These are phyloP conservation scores for Oplegnathus fasciatus DNA, from an alignment of 2,113 vertebrate genomes.

Conservation along the genomic window DNA sequence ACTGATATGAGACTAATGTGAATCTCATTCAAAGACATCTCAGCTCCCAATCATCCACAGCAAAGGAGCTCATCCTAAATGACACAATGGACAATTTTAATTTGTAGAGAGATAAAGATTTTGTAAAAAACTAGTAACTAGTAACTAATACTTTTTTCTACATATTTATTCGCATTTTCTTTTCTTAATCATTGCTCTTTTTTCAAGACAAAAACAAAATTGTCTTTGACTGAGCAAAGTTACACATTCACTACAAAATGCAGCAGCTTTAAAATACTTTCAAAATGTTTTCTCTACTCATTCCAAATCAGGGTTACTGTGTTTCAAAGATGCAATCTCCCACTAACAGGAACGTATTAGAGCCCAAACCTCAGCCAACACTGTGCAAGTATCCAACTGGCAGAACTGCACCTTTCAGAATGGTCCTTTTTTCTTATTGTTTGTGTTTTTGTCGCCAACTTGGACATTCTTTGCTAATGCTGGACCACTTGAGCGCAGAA, in stretches of 20 bases:
- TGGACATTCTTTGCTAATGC: background rate
- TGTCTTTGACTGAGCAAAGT: background rate
- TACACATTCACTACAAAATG: background rate
- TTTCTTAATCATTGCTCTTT: background rate
- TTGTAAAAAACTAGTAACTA: background rate
- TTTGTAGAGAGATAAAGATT: too few relatives aligned
- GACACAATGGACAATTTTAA: background rate
- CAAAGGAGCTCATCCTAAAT: background rate
- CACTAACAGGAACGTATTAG: background rate
- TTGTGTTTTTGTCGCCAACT: slow-evolving; percentile 22
- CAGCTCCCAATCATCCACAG: background rate
- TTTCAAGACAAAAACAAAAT: background rate
- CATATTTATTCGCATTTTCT: background rate
- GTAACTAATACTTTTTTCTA: too few relatives aligned
- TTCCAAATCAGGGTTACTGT: background rate
- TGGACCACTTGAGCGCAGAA: background rate
- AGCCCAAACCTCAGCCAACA: slow-evolving; percentile 6
- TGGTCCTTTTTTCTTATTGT: background rate
- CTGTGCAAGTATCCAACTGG: slow-evolving; percentile 7
- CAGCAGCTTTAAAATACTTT: background rate
- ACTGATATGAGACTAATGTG: background rate
- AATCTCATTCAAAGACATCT: background rate
- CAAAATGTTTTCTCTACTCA: background rate
- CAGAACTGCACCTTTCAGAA: background rate
- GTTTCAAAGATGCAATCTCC: background rate